phyloP scores from a whole-genome alignment of 92 coral and sea anemone genomes.

The Blastomussa wellsi region DNA sequence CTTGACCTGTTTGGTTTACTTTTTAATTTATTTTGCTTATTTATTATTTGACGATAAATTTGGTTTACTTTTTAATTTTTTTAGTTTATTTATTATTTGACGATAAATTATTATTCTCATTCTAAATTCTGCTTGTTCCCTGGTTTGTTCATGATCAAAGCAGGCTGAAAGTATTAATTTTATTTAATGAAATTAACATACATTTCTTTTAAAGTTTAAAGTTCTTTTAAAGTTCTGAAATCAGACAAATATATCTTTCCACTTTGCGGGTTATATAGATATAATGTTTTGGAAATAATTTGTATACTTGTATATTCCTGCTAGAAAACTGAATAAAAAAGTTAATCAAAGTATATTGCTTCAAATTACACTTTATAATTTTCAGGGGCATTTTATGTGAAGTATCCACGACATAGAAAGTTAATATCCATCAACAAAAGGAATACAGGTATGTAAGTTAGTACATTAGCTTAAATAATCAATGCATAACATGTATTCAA shows the following conservation, averaged over 20 bases:
- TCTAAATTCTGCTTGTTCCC: background rate
- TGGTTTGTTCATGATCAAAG: background rate
- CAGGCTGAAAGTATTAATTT: background rate
- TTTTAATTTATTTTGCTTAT: background rate
- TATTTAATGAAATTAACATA: background rate
- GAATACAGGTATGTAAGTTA: slow-evolving; percentile 72
- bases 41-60: background rate
- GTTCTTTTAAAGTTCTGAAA: too few species aligned
- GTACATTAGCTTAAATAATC: background rate
- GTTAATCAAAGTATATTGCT: background rate
- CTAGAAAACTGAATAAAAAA: too few species aligned
- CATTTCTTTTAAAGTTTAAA: background rate
- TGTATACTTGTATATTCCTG: too few species aligned
- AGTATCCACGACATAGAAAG: slow-evolving; percentile 85
- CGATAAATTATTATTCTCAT: background rate
- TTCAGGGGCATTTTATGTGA: slow-evolving; percentile 84
- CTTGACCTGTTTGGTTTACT: background rate
- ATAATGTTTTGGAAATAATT: background rate
- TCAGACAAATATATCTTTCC: background rate
- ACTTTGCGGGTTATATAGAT: background rate
- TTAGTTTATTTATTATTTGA: background rate
- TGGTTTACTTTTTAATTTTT: background rate
- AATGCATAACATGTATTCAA: too few species aligned
- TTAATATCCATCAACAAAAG: slow-evolving; percentile 93
- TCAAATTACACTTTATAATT: background rate